These are phyloP conservation scores for Craniophora ligustri DNA, from an alignment of 2,888 invertebrate genomes.

Conservation along the genomic window DNA sequence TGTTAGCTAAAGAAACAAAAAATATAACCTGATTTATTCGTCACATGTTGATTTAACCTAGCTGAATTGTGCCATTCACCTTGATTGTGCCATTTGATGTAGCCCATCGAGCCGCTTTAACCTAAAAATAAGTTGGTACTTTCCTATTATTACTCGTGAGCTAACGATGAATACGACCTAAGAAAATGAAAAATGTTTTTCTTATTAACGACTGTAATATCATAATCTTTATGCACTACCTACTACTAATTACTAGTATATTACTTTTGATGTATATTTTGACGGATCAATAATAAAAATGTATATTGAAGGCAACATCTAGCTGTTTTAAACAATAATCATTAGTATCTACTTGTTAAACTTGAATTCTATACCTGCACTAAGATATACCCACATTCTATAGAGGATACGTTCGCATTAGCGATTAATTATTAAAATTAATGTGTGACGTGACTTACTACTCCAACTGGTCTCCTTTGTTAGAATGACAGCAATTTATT, in stretches of 20 bases:
- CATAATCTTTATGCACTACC: not conserved
- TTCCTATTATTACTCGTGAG: constrained; percentile 46
- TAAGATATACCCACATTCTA: no score
- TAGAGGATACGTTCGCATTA: no score
- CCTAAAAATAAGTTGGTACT: constrained; percentile 47
- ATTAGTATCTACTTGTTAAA: no score
- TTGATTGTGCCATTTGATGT: constrained; percentile 42
- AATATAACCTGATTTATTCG: constrained; percentile 37
- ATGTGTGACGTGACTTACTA: no score
- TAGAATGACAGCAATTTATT: no score
- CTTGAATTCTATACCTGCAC: no score
- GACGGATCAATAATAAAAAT: no score
- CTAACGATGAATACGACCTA: constrained; percentile 22
- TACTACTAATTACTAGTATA: no score
- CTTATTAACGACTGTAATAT: not conserved
- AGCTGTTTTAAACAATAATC: no score
- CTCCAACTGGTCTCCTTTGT: no score
- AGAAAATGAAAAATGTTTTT: not conserved
- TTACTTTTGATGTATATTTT: no score
- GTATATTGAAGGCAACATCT: not conserved
- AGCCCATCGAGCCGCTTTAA: constrained; percentile 33
- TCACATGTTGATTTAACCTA: constrained; percentile 50
- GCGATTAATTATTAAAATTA: no score
- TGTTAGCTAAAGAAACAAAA: not conserved
- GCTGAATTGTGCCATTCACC: constrained; percentile 46